Percentiles rank a stretch among this genome's conserved stretches.
phyloP scores from a whole-genome alignment of 2,797 vertebrate genomes.

The Alauda arvensis region DNA sequence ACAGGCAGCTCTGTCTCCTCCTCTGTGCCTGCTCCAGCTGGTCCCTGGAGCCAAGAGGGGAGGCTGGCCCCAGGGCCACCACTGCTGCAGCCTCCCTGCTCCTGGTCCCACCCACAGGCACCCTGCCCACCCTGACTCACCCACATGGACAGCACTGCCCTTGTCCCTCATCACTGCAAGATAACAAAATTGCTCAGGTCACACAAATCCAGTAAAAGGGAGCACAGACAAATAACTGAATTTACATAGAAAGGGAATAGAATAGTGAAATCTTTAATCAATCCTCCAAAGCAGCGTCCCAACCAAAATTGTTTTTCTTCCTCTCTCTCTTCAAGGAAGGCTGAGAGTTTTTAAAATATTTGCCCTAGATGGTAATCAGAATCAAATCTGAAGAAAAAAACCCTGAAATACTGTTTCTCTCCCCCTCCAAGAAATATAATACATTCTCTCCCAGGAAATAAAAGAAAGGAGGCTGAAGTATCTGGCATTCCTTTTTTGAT shows the following conservation, averaged over 20 bases:
- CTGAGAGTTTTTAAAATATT: neutral
- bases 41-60: neutral
- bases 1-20: neutral
- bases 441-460: neutral
- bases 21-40: accelerated
- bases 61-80: neutral
- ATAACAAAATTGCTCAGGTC: neutral
- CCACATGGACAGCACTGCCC: neutral
- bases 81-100: neutral
- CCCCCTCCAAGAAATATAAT: neutral
- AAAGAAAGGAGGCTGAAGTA: neutral
- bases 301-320: neutral
- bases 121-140: neutral
- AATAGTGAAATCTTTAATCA: neutral
- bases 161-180: neutral
- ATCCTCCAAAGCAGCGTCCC: neutral
- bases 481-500: neutral
- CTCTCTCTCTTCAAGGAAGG: neutral
- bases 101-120: neutral
- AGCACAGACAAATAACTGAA: neutral
- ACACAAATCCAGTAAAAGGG: neutral
- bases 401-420: neutral
- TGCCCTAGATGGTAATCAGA: neutral
- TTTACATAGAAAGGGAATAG: neutral
- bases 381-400: neutral